Evolutionary conservation across 1,140 invertebrate genomes (phyloP).

Genomic region (Aplysia californica): DNA sequence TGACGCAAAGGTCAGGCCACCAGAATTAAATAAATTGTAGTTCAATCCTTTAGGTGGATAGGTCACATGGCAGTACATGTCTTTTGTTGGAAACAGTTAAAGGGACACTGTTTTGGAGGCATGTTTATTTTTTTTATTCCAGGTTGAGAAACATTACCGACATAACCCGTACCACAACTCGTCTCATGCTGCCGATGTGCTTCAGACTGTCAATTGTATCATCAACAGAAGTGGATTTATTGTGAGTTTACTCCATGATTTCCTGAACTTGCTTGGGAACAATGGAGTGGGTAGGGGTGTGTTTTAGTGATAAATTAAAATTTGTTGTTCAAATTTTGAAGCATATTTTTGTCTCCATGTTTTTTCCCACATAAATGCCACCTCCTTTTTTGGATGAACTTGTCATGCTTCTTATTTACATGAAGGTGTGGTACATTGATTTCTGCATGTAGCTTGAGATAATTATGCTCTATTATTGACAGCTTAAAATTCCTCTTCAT

Average conservation of each 20-base stretch:
- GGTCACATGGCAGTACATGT: not conserved
- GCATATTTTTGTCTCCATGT: too few relatives aligned
- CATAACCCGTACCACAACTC: constrained; percentile 22
- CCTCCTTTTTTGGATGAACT: too few relatives aligned
- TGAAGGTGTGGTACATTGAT: too few relatives aligned
- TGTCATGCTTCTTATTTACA: too few relatives aligned
- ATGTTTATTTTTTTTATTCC: not conserved
- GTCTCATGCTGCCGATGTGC: constrained; percentile 21
- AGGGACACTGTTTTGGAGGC: not conserved
- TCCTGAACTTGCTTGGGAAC: too few relatives aligned
- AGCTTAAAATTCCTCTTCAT: too few relatives aligned
- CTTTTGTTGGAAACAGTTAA: not conserved
- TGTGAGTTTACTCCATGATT: constrained; percentile 4
- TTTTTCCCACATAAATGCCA: too few relatives aligned
- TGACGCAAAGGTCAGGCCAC: not conserved
- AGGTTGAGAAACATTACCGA: constrained; percentile 28
- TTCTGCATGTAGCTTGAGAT: too few relatives aligned
- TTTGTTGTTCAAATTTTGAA: too few relatives aligned
- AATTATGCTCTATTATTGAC: too few relatives aligned
- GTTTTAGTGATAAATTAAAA: too few relatives aligned
- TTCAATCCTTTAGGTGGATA: not conserved
- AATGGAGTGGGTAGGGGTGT: too few relatives aligned
- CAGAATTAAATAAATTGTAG: not conserved
- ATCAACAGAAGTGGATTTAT: constrained; percentile 11
- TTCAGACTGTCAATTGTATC: constrained; percentile 24